Percentiles rank a stretch among this genome's conserved stretches.
These are phyloP conservation scores for Ficedula albicollis DNA, from an alignment of 2,797 vertebrate species.

Conservation along the genomic window DNA sequence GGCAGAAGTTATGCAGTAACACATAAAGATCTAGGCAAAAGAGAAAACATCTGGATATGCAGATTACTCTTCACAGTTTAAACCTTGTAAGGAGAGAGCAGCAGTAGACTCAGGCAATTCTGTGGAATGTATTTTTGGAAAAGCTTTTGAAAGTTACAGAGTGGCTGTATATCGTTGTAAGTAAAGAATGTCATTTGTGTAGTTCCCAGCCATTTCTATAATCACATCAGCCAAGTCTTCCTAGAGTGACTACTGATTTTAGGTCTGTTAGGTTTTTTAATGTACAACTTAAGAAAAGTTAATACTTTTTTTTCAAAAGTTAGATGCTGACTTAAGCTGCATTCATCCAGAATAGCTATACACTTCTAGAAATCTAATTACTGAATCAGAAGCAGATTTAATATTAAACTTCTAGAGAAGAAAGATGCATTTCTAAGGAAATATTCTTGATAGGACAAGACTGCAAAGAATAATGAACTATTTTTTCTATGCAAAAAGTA, in stretches of 20 bases:
- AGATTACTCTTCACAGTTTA: slow-evolving; percentile 50
- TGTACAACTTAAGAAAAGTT: not conserved
- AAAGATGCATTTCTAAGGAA: slow-evolving; percentile 27
- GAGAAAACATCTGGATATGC: slow-evolving; percentile 16
- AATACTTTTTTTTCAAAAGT: not conserved
- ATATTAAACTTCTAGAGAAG: not conserved
- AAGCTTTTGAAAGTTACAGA: slow-evolving; percentile 40
- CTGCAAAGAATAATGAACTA: not conserved
- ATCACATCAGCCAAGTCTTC: slow-evolving; percentile 37
- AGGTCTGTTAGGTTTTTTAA: slow-evolving; percentile 1
- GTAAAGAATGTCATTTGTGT: slow-evolving; percentile 44
- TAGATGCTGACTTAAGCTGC: not conserved
- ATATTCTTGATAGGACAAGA: not conserved
- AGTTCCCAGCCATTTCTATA: slow-evolving; percentile 26
- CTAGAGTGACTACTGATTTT: slow-evolving; percentile 49
- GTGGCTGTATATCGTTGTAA: slow-evolving; percentile 24
- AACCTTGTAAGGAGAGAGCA: slow-evolving; percentile 34
- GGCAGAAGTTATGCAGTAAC: not conserved
- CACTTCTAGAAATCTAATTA: not conserved
- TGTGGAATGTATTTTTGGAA: slow-evolving; percentile 35
- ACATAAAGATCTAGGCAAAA: slow-evolving; percentile 25
- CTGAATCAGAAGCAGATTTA: not conserved
- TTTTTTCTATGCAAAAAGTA: not conserved
- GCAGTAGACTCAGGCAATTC: not conserved
- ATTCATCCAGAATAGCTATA: not conserved